phyloP scores from a whole-genome alignment of 2,888 invertebrate species.

The Papilio demoleus region DNA sequence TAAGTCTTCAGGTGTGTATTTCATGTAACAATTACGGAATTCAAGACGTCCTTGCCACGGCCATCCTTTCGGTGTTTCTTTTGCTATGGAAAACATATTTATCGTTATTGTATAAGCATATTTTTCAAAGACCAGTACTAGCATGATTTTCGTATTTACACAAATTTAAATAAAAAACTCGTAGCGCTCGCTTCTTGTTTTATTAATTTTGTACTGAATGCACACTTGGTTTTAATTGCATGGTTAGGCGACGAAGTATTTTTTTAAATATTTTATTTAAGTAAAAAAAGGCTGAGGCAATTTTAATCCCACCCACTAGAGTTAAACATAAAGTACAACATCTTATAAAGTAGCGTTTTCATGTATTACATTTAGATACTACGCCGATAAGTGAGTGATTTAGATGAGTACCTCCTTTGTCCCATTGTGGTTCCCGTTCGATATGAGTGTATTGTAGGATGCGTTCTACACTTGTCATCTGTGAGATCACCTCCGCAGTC shows the following conservation, averaged over 20 bases:
- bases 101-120: too few relatives aligned
- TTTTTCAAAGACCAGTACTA: too few relatives aligned
- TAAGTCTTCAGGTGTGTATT: conserved; percentile 85
- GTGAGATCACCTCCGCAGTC: conserved; percentile 87
- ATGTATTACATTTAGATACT: too few relatives aligned
- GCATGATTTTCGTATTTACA: too few relatives aligned
- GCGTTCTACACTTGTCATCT: conserved; percentile 89
- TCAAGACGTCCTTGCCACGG: conserved; percentile 86
- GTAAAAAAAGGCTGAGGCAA: too few relatives aligned
- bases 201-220: conserved; percentile 13
- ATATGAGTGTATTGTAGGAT: conserved; percentile 88
- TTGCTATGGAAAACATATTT: conserved; percentile 55
- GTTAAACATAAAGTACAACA: too few relatives aligned
- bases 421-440: conserved; percentile 83
- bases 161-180: too few relatives aligned
- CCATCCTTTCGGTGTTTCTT: conserved; percentile 86
- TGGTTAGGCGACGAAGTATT: too few relatives aligned
- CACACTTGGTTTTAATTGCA: conserved; percentile 10
- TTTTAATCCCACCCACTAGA: too few relatives aligned
- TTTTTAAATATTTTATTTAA: too few relatives aligned
- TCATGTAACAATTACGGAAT: conserved; percentile 86
- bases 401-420: conserved; percentile 68
- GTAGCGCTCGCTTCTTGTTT: background rate
- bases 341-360: too few relatives aligned
- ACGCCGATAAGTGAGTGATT: background rate